Evolutionary conservation across 1,140 invertebrate species (phyloP), one percentile per base, ranked within the genome.

Genomic region (Oncopeltus fasciatus): DNA sequence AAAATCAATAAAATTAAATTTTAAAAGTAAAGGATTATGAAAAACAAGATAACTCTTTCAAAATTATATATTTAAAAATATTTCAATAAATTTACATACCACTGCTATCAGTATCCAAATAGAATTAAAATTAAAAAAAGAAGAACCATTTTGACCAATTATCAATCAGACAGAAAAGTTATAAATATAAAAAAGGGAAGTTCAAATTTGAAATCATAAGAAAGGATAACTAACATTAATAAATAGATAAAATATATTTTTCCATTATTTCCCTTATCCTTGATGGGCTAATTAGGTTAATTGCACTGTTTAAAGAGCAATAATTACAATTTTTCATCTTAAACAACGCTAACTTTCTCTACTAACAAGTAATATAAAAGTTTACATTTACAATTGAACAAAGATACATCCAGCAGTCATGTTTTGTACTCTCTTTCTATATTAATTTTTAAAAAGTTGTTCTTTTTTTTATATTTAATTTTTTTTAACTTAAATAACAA

Each of bases 391-490:
- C 21, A 33, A 57, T 53, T 64, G 58, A 64, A 60, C 47, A n/a
- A n/a, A n/a, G 58, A 57, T 64, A 64, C 63, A 63, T 51, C 24
- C 53, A 60, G 59, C 63, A 64, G 63, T 64, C 63, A 64, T 64
- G 59, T 58, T 64, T 64, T 64, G 63, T 64, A 64, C 63, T 64
- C 59, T 61, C 58, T 61, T 49, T 56, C 24, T 56, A 49, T 38
- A 57, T 18, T 57, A 31, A 33, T 2, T 18, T 57, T 57, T 56
- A 24, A 12, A 8, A 24, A 24, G 11, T 56, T 27, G 5, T 24
- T 56, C 51, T 56, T 56, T 56, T 56, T 26, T 56, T 24, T 31
- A 18, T 31, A 31, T 33, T 57, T 14, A 21, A 21, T 56, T 56
- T n/a, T 56, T 56, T 56, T 56, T 27, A 21, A 21, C 2, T 57